phyloP scores from a whole-genome alignment of 1,140 invertebrate genomes.

The Colletes latitarsis region DNA sequence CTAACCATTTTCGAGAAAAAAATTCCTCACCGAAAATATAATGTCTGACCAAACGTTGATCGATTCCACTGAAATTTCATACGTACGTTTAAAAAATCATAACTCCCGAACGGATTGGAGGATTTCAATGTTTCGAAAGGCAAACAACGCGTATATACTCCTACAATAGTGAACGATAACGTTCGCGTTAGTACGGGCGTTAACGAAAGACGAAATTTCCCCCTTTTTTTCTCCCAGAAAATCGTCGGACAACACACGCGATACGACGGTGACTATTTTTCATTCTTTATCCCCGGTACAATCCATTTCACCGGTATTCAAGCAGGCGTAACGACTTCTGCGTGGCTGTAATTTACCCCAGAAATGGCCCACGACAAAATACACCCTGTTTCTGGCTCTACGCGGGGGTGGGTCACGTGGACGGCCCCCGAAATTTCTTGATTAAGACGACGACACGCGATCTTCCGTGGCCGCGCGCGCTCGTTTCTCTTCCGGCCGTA shows the following conservation, averaged over 20 bases:
- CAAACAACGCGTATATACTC: too few relatives aligned
- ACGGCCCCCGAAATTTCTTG: conserved; percentile 73
- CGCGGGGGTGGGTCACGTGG: conserved; percentile 66
- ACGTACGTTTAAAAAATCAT: too few relatives aligned
- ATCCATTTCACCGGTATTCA: conserved; percentile 55
- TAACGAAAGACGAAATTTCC: conserved; percentile 27
- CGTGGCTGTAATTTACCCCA: conserved; percentile 69
- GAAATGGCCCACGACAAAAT: conserved; percentile 67
- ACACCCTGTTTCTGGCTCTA: conserved; percentile 25
- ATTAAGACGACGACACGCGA: conserved; percentile 74
- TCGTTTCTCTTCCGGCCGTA: conserved; percentile 24
- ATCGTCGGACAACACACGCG: conserved; percentile 40
- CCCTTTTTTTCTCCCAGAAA: conserved; percentile 18
- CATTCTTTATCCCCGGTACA: conserved; percentile 52
- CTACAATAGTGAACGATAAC: too few relatives aligned
- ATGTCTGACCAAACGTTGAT: too few relatives aligned
- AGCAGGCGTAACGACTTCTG: conserved; percentile 63
- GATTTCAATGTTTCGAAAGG: too few relatives aligned
- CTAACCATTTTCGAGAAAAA: too few relatives aligned
- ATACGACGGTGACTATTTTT: conserved; percentile 44
- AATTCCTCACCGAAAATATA: too few relatives aligned
- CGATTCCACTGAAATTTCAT: too few relatives aligned
- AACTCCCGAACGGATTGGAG: too few relatives aligned
- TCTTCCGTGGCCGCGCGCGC: conserved; percentile 40
- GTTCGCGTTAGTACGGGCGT: not conserved